These are phyloP conservation scores for Sander vitreus DNA, from an alignment of 2,113 vertebrate genomes.

Conservation along the genomic window DNA sequence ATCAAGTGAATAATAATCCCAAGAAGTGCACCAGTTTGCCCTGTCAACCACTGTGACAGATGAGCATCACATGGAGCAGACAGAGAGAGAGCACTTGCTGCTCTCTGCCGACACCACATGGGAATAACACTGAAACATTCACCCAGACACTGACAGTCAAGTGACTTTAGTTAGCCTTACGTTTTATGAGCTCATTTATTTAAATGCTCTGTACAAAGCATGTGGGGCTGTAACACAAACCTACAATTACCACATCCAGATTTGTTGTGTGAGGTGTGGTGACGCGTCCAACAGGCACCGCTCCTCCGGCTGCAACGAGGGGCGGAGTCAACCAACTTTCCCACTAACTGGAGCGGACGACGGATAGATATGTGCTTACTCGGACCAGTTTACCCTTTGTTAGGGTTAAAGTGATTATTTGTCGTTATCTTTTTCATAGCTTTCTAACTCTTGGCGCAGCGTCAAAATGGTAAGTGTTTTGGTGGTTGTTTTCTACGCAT, in stretches of 20 bases:
- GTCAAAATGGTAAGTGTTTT: constrained; percentile 76
- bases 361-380: constrained; percentile 62
- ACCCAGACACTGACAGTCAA: background rate
- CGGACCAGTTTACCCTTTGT: constrained; percentile 47
- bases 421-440: background rate
- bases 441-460: background rate
- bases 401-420: constrained; percentile 49
- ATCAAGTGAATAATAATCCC: constrained; percentile 24
- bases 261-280: background rate
- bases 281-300: constrained; percentile 41
- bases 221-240: background rate
- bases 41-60: constrained; percentile 38
- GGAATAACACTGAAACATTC: constrained; percentile 30
- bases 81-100: constrained; percentile 19
- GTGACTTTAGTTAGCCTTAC: background rate
- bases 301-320: constrained; percentile 14
- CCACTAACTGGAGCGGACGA: background rate
- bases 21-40: background rate
- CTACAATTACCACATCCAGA: constrained; percentile 39
- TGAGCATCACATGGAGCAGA: constrained; percentile 43
- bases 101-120: constrained; percentile 44
- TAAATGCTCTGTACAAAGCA: background rate
- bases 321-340: constrained; percentile 74
- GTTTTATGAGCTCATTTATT: constrained; percentile 36
- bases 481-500: background rate